Conservation (phyloP, 2,888 invertebrate species). For the Altica lythri region DNA sequence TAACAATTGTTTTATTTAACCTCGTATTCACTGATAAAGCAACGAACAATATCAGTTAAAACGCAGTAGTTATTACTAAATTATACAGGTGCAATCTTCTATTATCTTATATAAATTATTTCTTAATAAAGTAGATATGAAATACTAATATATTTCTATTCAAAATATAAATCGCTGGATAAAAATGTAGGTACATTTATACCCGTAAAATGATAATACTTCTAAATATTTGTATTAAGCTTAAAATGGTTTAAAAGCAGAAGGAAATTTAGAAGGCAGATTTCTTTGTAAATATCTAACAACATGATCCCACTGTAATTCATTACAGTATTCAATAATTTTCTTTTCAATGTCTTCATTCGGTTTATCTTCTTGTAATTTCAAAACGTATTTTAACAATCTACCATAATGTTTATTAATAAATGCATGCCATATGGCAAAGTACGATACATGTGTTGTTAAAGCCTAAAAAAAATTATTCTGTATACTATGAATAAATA, state of each 20-base stretch:
- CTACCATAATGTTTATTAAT: slow-evolving; percentile 80
- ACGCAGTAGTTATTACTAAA: too few species aligned
- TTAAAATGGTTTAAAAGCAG: slow-evolving; percentile 73
- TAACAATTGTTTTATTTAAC: too few species aligned
- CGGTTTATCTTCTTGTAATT: slow-evolving; percentile 82
- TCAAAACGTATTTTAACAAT: slow-evolving; percentile 74
- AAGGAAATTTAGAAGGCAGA: slow-evolving; percentile 71
- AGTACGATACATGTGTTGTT: slow-evolving; percentile 64
- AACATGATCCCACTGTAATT: slow-evolving; percentile 75
- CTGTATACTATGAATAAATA: not conserved
- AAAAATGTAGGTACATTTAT: slow-evolving; percentile 6
- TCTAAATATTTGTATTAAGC: not conserved
- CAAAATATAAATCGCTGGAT: slow-evolving; percentile 1
- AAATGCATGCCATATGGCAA: slow-evolving; percentile 83
- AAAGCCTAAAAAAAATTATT: slow-evolving; percentile 36
- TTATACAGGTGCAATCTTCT: slow-evolving; percentile 7
- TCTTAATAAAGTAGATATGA: slow-evolving; percentile 8
- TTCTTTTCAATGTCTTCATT: slow-evolving; percentile 73
- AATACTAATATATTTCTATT: slow-evolving; percentile 4
- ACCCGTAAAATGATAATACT: slow-evolving; percentile 1
- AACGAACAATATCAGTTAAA: too few species aligned
- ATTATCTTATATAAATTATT: slow-evolving; percentile 5
- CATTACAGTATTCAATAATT: slow-evolving; percentile 65
- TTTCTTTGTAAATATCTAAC: slow-evolving; percentile 62
- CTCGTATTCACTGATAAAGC: too few species aligned